phyloP scores from a whole-genome alignment of 2,888 invertebrate genomes.

The Mimas tiliae region DNA sequence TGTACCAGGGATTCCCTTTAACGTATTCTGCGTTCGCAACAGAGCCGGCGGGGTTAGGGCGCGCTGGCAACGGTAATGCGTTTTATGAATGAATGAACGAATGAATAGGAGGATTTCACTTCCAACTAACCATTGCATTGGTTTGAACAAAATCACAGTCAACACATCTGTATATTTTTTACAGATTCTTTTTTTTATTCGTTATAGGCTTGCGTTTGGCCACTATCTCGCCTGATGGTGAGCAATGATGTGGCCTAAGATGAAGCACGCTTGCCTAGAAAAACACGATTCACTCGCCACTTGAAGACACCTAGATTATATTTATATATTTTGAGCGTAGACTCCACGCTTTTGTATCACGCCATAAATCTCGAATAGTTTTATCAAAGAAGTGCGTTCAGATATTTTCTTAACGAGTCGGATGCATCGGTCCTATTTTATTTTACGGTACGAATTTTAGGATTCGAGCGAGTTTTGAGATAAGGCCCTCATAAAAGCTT shows the following conservation, averaged over 20 bases:
- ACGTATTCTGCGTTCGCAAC: conserved; percentile 66
- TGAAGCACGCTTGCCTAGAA: no score
- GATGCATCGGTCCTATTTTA: conserved; percentile 14
- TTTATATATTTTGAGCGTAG: conserved; percentile 30
- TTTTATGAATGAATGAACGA: conserved; percentile 81
- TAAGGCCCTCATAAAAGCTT: neutral
- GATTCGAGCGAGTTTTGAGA: conserved; percentile 1
- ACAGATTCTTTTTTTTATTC: no score
- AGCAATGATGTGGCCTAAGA: no score
- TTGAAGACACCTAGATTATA: no score
- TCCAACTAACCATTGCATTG: conserved; percentile 72
- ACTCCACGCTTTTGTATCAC: conserved; percentile 35
- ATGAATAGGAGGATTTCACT: conserved; percentile 76
- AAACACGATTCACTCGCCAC: no score
- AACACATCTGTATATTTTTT: conserved; percentile 34
- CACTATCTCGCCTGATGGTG: no score
- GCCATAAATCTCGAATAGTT: conserved; percentile 49
- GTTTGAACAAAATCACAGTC: conserved; percentile 63
- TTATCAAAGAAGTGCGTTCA: neutral
- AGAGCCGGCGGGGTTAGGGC: conserved; percentile 49
- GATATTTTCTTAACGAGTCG: neutral
- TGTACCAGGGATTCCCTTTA: conserved; percentile 61
- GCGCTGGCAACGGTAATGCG: conserved; percentile 62
- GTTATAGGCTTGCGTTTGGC: no score
- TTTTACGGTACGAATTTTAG: conserved; percentile 18